Evolutionary conservation across 2,797 vertebrate genomes (phyloP).

Genomic region (Semaprochilodus insignis): DNA sequence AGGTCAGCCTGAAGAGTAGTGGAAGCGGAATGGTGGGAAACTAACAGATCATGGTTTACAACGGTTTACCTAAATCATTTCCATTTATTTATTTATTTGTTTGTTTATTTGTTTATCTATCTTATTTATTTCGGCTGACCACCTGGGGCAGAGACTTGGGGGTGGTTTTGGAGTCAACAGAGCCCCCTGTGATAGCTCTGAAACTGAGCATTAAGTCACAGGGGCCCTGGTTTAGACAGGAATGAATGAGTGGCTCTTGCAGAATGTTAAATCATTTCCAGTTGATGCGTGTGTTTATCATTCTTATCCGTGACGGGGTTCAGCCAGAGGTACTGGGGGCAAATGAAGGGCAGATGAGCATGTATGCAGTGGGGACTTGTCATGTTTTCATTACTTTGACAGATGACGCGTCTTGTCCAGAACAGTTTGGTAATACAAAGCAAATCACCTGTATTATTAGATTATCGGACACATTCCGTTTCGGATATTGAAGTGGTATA

Average conservation of each 20-base stretch:
- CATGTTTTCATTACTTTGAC: conserved; percentile 73
- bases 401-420: conserved; percentile 64
- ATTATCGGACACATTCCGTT: conserved; percentile 64
- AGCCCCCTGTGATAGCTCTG: not conserved
- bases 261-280: conserved; percentile 60
- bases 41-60: not conserved
- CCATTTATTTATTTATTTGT: conserved; percentile 25
- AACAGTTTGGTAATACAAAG: conserved; percentile 67
- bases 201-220: conserved; percentile 26
- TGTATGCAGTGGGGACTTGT: conserved; percentile 59
- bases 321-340: conserved; percentile 63
- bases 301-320: conserved; percentile 58
- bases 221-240: conserved; percentile 37
- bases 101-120: too few species aligned
- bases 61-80: conserved; percentile 13
- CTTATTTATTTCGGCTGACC: not conserved
- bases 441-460: conserved; percentile 66
- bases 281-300: conserved; percentile 55
- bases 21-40: not conserved
- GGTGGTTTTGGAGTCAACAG: not conserved
- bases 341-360: conserved; percentile 71
- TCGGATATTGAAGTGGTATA: conserved; percentile 65
- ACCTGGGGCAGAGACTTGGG: not conserved
- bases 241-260: conserved; percentile 62
- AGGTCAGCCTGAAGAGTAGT: conserved; percentile 28